phyloP scores from a whole-genome alignment of 2,113 vertebrate species.

The Bubo bubo region DNA sequence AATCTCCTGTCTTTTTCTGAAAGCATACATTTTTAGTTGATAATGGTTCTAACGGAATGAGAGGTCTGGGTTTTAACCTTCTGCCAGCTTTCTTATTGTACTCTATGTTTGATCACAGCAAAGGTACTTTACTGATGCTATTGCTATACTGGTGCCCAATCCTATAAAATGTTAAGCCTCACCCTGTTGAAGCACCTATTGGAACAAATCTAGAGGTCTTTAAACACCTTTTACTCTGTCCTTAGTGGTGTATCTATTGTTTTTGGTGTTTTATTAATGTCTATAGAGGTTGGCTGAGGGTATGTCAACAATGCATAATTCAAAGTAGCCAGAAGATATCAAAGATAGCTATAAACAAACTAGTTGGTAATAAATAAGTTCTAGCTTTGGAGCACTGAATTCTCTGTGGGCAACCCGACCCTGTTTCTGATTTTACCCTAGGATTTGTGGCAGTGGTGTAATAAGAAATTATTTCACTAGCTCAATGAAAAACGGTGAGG shows the following conservation, averaged over 20 bases:
- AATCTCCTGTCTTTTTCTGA: not conserved
- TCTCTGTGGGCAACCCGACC: not conserved
- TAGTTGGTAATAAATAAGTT: not conserved
- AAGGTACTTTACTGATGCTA: not conserved
- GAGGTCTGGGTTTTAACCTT: not conserved
- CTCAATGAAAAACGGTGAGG: not conserved
- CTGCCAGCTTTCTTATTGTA: not conserved
- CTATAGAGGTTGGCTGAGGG: not conserved
- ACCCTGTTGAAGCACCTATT: not conserved
- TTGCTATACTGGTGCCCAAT: not conserved
- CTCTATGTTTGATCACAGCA: not conserved
- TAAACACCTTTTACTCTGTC: not conserved
- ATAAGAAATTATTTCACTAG: not conserved
- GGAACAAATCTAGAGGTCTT: not conserved
- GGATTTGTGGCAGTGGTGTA: not conserved
- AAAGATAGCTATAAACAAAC: not conserved
- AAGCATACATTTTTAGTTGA: not conserved
- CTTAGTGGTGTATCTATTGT: not conserved
- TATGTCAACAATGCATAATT: not conserved
- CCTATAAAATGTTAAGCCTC: not conserved
- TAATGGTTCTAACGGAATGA: not conserved
- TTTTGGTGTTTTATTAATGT: not conserved
- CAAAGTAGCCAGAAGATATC: not conserved
- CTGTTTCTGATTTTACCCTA: not conserved
- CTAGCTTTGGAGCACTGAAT: not conserved